Percentiles rank a stretch among this genome's conserved stretches.
Evolutionary conservation across 2,113 vertebrate genomes (phyloP).

Genomic region (Lophotis ruficrista): DNA sequence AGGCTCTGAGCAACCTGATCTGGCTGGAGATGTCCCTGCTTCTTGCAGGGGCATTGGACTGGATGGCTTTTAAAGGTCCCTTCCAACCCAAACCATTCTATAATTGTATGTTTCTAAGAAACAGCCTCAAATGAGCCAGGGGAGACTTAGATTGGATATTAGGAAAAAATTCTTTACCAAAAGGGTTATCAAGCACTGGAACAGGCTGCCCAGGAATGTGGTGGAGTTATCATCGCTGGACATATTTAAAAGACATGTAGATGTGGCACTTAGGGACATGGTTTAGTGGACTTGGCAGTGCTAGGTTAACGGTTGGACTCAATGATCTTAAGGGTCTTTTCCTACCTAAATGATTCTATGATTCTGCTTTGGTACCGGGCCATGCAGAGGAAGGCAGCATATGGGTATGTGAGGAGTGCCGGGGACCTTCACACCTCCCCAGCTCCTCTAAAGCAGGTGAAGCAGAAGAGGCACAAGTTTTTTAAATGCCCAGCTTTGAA

Average conservation of each 20-base stretch:
- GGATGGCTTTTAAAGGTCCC: no score
- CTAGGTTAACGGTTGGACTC: accelerated
- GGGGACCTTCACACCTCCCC: not conserved
- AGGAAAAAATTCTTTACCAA: not conserved
- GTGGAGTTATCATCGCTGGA: not conserved
- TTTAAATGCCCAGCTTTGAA: not conserved
- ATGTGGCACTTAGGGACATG: not conserved
- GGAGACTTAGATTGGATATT: not conserved
- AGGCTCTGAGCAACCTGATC: no score
- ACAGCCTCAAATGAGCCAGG: not conserved
- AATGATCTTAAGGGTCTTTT: not conserved
- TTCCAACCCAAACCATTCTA: no score
- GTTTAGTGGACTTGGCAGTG: not conserved
- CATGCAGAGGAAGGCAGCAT: not conserved
- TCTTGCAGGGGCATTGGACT: no score
- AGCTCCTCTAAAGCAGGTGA: slow-evolving; percentile 18
- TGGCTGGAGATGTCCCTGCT: no score
- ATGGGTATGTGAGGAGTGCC: not conserved
- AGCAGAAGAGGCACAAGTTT: not conserved
- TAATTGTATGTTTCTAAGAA: no score
- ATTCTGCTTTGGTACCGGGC: accelerated
- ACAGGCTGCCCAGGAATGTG: not conserved
- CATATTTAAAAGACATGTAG: not conserved
- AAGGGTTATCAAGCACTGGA: not conserved
- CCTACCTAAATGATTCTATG: not conserved